Conservation (phyloP, 2,113 vertebrate species). For the Oryzias curvinotus region DNA sequence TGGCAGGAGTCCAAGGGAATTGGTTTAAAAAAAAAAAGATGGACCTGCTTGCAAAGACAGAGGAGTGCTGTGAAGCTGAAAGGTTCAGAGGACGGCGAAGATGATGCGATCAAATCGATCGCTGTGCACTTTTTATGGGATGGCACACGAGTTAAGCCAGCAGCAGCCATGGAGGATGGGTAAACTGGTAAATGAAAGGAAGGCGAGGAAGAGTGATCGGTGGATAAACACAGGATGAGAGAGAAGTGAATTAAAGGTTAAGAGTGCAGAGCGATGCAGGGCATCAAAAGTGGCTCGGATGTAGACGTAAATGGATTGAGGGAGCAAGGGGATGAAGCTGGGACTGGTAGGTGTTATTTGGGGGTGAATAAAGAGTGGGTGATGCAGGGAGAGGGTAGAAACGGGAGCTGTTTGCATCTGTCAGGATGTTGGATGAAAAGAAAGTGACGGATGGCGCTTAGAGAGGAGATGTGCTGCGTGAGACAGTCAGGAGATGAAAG, state of each 20-base stretch:
- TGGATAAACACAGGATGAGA: neutral
- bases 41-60: conserved; percentile 40
- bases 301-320: neutral
- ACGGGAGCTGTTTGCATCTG: conserved; percentile 30
- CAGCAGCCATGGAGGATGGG: too few species aligned
- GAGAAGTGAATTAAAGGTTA: neutral
- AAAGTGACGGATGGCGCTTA: conserved; percentile 48
- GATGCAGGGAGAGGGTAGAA: conserved; percentile 25
- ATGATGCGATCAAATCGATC: conserved; percentile 67
- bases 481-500: conserved; percentile 37
- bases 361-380: conserved; percentile 15
- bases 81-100: conserved; percentile 30
- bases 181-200: neutral
- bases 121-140: neutral
- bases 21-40: conserved; percentile 49
- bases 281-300: conserved; percentile 13
- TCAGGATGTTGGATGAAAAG: conserved; percentile 44
- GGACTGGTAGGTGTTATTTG: neutral
- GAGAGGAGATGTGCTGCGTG: conserved; percentile 1
- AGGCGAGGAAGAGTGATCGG: conserved; percentile 7
- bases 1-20: conserved; percentile 34
- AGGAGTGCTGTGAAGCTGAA: conserved; percentile 13
- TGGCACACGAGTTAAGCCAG: neutral
- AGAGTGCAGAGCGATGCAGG: neutral
- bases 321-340: neutral